Evolutionary conservation across 2,797 vertebrate species (phyloP).

Genomic region (Artibeus jamaicensis): DNA sequence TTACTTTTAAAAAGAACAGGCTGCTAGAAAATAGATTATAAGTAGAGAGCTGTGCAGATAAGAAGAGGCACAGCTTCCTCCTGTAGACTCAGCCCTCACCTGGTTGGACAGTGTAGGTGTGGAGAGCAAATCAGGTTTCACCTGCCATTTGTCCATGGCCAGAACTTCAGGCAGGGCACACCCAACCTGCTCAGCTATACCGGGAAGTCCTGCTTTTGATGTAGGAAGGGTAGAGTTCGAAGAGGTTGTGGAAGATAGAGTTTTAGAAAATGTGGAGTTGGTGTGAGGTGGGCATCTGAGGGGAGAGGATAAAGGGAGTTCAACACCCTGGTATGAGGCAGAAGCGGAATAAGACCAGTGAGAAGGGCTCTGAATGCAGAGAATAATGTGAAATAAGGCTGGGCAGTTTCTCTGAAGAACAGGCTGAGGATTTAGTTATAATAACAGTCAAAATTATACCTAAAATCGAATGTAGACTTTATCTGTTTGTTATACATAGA

Average conservation of each 20-base stretch:
- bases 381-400: neutral
- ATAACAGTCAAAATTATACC: neutral
- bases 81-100: neutral
- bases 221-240: neutral
- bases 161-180: neutral
- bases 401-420: neutral
- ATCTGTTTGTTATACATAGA: neutral
- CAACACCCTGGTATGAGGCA: neutral
- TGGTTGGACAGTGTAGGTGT: neutral
- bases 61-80: neutral
- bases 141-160: neutral
- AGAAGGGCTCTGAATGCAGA: neutral
- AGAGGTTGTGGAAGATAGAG: neutral
- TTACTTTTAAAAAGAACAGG: neutral
- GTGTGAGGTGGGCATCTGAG: neutral
- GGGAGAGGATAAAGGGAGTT: neutral
- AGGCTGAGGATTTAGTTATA: neutral
- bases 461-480: neutral
- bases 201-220: no score
- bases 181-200: neutral
- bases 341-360: neutral
- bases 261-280: neutral
- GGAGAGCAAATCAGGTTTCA: neutral
- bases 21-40: neutral
- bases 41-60: neutral